phyloP scores from a whole-genome alignment of 2,113 vertebrate genomes.

The Cinclus cinclus region DNA sequence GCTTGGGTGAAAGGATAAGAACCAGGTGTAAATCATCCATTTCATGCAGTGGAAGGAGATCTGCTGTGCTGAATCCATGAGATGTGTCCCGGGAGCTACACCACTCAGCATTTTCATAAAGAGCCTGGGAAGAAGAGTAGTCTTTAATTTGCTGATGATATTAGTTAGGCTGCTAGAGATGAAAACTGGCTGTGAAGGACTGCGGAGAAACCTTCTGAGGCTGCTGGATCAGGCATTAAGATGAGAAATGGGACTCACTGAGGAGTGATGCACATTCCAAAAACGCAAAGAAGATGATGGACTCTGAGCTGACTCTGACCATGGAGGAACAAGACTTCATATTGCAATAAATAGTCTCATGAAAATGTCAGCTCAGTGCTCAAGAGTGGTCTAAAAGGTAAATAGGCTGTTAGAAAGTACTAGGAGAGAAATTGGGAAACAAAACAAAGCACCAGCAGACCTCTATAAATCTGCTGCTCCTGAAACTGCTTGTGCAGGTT shows the following conservation, averaged over 20 bases:
- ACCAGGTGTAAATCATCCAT: not conserved
- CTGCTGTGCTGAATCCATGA: not conserved
- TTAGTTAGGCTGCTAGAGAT: not conserved
- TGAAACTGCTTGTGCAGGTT: not conserved
- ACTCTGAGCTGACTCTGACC: slow-evolving; percentile 32
- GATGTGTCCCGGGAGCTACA: not conserved
- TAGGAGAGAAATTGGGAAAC: slow-evolving; percentile 38
- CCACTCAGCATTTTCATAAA: not conserved
- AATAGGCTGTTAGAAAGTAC: slow-evolving; percentile 60
- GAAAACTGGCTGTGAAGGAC: slow-evolving; percentile 22
- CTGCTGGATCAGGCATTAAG: slow-evolving; percentile 1
- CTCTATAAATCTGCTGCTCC: not conserved
- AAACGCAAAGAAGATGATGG: slow-evolving; percentile 43
- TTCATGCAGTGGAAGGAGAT: not conserved
- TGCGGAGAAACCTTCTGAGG: slow-evolving; percentile 6
- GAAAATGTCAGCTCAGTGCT: slow-evolving; percentile 56
- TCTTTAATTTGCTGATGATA: not conserved
- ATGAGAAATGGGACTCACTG: not conserved
- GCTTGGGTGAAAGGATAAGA: not conserved
- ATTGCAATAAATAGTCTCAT: slow-evolving; percentile 43
- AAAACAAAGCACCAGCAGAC: slow-evolving; percentile 33
- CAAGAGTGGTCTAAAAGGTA: slow-evolving; percentile 54
- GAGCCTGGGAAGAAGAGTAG: not conserved
- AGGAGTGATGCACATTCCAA: not conserved
- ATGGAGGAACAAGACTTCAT: slow-evolving; percentile 40